Conservation (phyloP, 2,888 invertebrate genomes). For the Melanostoma mellinum region DNA sequence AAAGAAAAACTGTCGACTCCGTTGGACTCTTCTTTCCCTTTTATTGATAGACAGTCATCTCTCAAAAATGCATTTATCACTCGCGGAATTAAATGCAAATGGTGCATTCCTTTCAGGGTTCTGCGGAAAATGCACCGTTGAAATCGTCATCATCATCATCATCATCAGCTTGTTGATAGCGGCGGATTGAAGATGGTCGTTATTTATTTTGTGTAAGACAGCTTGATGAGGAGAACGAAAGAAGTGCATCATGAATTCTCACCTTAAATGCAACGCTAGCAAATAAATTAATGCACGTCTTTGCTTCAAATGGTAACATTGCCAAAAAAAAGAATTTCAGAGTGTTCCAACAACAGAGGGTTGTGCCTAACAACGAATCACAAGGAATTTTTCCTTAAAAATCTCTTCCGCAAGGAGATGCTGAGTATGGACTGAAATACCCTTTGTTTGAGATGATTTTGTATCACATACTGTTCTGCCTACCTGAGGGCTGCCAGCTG, state of each 20-base stretch:
- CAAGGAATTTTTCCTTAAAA: background rate
- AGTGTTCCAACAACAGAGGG: constrained; percentile 9
- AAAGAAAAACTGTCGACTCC: background rate
- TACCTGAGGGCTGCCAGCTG: constrained; percentile 17
- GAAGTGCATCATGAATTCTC: constrained; percentile 49
- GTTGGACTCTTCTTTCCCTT: background rate
- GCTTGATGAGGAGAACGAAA: constrained; percentile 9
- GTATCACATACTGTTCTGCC: constrained; percentile 20
- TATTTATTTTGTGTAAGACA: constrained; percentile 30
- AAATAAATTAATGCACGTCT: constrained; percentile 27
- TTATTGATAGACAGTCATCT: constrained; percentile 52
- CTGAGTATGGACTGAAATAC: background rate
- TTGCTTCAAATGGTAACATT: background rate
- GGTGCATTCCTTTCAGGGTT: constrained; percentile 59
- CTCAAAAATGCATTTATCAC: constrained; percentile 65
- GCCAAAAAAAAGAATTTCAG: no score
- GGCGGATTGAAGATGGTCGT: constrained; percentile 18
- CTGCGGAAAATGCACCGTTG: constrained; percentile 39
- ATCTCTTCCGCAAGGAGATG: background rate
- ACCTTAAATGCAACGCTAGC: constrained; percentile 38
- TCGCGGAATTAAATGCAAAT: constrained; percentile 67
- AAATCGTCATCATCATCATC: constrained; percentile 52
- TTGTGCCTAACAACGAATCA: constrained; percentile 25
- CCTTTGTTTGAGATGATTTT: background rate
- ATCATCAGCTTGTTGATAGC: constrained; percentile 18